A percentile compares a stretch with the other conserved stretches of the same genome.
Evolutionary conservation across 2,113 vertebrate genomes (phyloP).

Genomic region (Ochotona princeps): DNA sequence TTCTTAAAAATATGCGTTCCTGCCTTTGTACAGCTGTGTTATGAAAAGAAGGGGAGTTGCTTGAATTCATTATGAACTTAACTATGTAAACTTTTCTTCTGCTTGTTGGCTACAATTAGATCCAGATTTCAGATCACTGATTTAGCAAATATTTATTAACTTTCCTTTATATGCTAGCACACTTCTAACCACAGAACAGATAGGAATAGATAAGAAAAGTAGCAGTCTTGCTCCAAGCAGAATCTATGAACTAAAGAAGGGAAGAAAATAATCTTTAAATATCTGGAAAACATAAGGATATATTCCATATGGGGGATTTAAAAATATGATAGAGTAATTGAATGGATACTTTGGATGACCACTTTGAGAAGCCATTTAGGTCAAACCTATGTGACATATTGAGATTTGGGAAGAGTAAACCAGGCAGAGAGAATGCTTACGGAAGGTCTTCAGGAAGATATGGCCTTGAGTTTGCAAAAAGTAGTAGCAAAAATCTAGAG

Average conservation of each 20-base stretch:
- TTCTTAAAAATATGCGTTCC: constrained; percentile 34
- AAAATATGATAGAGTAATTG: neutral
- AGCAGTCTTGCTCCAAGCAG: neutral
- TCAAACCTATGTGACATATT: neutral
- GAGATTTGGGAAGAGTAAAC: neutral
- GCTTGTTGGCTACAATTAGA: neutral
- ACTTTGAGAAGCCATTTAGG: neutral
- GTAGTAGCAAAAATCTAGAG: neutral
- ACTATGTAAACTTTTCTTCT: neutral
- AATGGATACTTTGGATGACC: neutral
- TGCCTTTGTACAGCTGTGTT: neutral
- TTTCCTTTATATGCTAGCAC: neutral
- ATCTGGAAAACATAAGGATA: neutral
- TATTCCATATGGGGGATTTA: neutral
- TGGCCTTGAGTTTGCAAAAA: neutral
- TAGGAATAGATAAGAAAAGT: neutral
- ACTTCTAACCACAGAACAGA: neutral
- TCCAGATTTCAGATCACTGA: constrained; percentile 12
- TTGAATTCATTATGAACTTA: neutral
- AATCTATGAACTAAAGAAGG: neutral
- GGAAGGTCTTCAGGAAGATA: neutral
- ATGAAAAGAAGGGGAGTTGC: neutral
- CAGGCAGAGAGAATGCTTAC: neutral
- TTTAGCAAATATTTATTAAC: constrained; percentile 42
- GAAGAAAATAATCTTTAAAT: neutral